phyloP scores from a whole-genome alignment of 2,797 vertebrate genomes.

The Gambelia wislizenii region DNA sequence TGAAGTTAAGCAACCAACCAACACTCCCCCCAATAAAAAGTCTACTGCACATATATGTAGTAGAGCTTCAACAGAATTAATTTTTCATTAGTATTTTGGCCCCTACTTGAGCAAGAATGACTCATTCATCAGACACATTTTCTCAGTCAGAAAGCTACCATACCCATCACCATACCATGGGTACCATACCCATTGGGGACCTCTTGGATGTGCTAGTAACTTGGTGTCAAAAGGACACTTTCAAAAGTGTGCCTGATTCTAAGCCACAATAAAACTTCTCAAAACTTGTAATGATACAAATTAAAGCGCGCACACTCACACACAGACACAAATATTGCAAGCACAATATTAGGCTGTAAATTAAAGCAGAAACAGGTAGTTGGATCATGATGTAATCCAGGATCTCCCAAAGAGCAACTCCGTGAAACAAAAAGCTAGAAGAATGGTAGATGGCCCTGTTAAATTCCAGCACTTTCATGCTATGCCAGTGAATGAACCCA shows the following conservation, averaged over 20 bases:
- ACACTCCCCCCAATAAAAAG: no score
- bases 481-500: background rate
- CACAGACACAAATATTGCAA: background rate
- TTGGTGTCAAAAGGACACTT: background rate
- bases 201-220: background rate
- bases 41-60: no score
- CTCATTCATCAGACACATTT: background rate
- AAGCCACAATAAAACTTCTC: background rate
- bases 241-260: background rate
- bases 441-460: background rate
- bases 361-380: no score
- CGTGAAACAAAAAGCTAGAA: background rate
- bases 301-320: background rate
- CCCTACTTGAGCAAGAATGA: constrained; percentile 7
- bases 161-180: background rate
- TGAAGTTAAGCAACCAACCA: no score
- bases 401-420: background rate
- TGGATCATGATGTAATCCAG: background rate
- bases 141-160: background rate
- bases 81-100: fast-evolving
- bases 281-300: background rate
- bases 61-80: background rate
- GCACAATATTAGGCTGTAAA: background rate
- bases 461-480: background rate
- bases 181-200: background rate